These are phyloP conservation scores for Apaloderma vittatum DNA, from an alignment of 2,113 vertebrate genomes.

Conservation along the genomic window DNA sequence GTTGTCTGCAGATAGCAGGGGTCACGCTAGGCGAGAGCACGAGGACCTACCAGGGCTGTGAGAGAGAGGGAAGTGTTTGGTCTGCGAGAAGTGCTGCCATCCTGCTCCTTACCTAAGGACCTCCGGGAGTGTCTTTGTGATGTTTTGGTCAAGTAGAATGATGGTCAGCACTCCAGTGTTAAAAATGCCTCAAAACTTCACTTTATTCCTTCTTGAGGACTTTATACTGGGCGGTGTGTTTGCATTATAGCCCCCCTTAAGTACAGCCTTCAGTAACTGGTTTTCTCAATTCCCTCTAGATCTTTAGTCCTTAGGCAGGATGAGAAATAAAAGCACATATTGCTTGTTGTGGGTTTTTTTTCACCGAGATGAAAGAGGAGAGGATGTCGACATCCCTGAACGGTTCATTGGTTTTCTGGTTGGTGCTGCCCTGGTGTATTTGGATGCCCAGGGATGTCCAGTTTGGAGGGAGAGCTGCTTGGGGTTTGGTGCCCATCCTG, in stretches of 20 bases:
- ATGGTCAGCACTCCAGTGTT: background rate
- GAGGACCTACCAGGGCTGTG: background rate
- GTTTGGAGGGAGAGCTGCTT: background rate
- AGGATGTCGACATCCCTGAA: background rate
- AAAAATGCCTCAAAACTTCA: background rate
- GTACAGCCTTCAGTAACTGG: background rate
- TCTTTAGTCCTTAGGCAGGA: background rate
- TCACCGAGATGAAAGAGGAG: background rate
- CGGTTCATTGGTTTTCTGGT: background rate
- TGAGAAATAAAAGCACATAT: background rate
- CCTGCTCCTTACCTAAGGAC: background rate
- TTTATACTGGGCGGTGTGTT: fast-evolving
- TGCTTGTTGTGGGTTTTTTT: fast-evolving
- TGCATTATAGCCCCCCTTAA: background rate
- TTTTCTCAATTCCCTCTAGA: background rate
- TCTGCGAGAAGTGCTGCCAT: fast-evolving
- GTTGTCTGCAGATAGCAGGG: background rate
- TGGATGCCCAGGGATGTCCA: background rate
- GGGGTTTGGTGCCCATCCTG: background rate
- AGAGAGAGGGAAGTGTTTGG: background rate
- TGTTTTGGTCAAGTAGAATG: background rate
- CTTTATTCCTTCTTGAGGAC: background rate
- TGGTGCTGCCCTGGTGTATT: background rate
- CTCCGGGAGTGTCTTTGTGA: fast-evolving
- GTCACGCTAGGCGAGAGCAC: background rate